Evolutionary conservation across 2,888 invertebrate genomes (phyloP), one percentile per base, ranked within the genome.

Genomic region (Synanthedon formicaeformis): DNA sequence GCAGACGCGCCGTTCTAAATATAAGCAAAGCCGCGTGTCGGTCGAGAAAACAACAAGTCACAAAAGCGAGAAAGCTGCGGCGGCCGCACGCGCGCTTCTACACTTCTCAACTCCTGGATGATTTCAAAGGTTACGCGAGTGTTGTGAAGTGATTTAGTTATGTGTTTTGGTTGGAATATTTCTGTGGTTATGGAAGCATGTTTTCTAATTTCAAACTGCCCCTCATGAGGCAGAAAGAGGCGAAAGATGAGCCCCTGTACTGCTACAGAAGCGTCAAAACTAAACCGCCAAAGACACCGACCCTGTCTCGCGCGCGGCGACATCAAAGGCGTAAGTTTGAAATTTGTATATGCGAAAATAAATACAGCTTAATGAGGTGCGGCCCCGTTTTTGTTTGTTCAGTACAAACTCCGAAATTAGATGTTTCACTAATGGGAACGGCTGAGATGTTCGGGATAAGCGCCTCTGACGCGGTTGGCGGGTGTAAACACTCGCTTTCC

Each of bases 241-340:
- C 74, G 50, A 86, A 88, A 62, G 87, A 88, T 45, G 89, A 86
- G 62, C 88, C 88, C 65, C 69, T 88, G 48, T 81, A 89, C 55
- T 88, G 86, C 67, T 83, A 87, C 60, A 75, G 76, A 54, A 79
- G 79, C 59, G 85, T 88, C 45, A 84, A 86, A 65, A 84, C 81
- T 54, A 90, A 89, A 67, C 90, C 89, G 40, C 89, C 90, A 12
- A 90, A 88, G 70, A 90, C 89, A 48, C 90, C 90, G 51, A 80
- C 86, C 52, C 64, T 77, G 63, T 87, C 89, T 23, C 85, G 88
- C 56, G 81, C 75, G 63, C 88, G 81, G 61, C 78, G 85, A 70
- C 87, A 82, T 69, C 89, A 88, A 71, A 81, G 84, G 65, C 81
- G 87, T 86, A 73, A 85, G 85, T 81, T 73, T 62, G 58, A 13